Base-by-base conservation (phyloP, 2,113 vertebrate genomes). In the Rissa tridactyla region DNA sequence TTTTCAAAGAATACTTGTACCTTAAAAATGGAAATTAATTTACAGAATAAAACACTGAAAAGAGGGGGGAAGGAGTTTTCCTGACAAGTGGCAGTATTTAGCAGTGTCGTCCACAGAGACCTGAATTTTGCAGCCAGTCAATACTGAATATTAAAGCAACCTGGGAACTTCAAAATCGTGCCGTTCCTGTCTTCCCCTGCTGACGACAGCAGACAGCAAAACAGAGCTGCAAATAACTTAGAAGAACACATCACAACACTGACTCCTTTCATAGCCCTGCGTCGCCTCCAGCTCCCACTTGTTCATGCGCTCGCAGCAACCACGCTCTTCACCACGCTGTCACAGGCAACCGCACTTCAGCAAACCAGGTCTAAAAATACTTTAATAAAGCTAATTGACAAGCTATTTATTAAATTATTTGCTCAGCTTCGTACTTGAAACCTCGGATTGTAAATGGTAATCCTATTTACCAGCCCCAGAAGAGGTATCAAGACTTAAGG, bases 151-250 rank as follows among this genome's bases (percentile, higher is more conserved):
- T 61, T 69, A 90, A 92, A 92, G 77, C 44, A 87, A 84, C 32
- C 8, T 38, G 3, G 26, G 52, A 82, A 65, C 61, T 91, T 89
- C 70, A 75, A 68, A 92, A 76, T 71, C 54, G 36, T 87, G 57
- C 73, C 72, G 86, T 47, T 92, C 60, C 38, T 79, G 51, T 76
- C 77, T 85, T 85, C 75, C 62, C 60, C 22, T 91, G 86, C 70
- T 95, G 81, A 89, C 0, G 13, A 94, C 47, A 89, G 86, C 77
- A 92, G 76, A 61, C 70, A 93, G 87, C 58, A 77, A 90, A 80
- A 82, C 40, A 90, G 90, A 91, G 87, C 90, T 92, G 90, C 70
- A 89, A 87, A 69, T 82, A 88, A 73, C 82, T 94, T 6, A 65
- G 58, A 84, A 70, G 69, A 40, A 87, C 0, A 0, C 29, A 73